A percentile compares a stretch with the other conserved stretches of the same genome.
Conservation (phyloP, 2,888 invertebrate genomes). For the Polydrusus cervinus region DNA sequence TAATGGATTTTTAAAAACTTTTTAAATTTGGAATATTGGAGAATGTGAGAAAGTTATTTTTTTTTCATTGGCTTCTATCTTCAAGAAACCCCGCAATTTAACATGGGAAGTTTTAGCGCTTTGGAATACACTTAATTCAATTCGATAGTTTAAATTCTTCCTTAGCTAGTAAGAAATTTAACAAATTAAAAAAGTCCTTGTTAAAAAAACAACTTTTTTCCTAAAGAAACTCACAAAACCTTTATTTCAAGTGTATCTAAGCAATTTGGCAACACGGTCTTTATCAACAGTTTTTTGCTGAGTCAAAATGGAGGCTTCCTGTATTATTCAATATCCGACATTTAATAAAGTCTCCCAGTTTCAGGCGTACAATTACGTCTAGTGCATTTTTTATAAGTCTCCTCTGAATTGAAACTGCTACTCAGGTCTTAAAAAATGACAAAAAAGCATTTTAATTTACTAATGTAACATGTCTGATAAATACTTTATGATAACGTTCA, state of each 20-base stretch:
- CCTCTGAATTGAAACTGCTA: slow-evolving; percentile 42
- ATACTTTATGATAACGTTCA: slow-evolving; percentile 29
- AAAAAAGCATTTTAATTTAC: slow-evolving; percentile 50
- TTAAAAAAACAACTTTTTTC: too few species aligned
- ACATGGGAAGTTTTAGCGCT: too few species aligned
- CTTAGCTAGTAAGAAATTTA: too few species aligned
- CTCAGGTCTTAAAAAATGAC: slow-evolving; percentile 36
- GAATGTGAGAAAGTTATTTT: too few species aligned
- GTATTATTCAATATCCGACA: slow-evolving; percentile 52
- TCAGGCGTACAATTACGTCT: slow-evolving; percentile 59
- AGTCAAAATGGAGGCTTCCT: slow-evolving; percentile 14
- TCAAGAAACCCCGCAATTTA: too few species aligned
- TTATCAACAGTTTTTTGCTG: slow-evolving; percentile 19
- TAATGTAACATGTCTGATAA: slow-evolving; percentile 49
- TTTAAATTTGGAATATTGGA: too few species aligned
- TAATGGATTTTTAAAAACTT: too few species aligned
- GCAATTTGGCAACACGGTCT: neutral
- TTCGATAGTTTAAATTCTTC: too few species aligned
- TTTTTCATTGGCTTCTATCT: too few species aligned
- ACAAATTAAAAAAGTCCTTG: neutral
- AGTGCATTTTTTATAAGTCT: slow-evolving; percentile 56
- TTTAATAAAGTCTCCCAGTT: slow-evolving; percentile 62
- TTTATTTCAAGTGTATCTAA: neutral
- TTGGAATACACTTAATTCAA: too few species aligned
- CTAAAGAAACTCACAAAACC: too few species aligned